These are phyloP conservation scores for Plestiodon gilberti DNA, from an alignment of 2,113 vertebrate species.

Conservation along the genomic window DNA sequence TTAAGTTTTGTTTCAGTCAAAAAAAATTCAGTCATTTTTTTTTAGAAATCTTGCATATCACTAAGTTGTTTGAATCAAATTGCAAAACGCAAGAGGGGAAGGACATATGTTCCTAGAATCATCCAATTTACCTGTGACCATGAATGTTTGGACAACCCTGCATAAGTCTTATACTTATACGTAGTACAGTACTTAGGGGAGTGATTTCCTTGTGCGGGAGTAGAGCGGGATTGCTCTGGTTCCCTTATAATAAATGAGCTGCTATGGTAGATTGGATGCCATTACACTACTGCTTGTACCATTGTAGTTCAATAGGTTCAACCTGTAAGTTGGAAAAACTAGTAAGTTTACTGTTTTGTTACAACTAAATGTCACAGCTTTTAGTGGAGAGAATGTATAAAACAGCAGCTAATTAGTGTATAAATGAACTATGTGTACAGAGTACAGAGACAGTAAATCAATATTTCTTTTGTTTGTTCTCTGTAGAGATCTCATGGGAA, in stretches of 20 bases:
- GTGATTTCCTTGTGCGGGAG: neutral
- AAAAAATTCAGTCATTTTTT: no score
- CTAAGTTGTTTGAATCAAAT: neutral
- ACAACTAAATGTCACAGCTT: neutral
- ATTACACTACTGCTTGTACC: neutral
- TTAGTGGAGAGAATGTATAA: accelerated
- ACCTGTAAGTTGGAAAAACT: neutral
- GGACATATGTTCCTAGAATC: neutral
- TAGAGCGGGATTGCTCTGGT: neutral
- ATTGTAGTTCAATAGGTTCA: neutral
- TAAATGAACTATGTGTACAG: neutral
- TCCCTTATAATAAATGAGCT: neutral
- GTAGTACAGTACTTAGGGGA: neutral
- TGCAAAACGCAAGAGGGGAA: neutral
- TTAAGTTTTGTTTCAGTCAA: constrained; percentile 7
- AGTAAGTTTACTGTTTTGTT: accelerated
- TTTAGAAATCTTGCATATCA: no score
- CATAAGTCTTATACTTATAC: no score
- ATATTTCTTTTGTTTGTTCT: neutral
- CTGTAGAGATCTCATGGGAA: neutral
- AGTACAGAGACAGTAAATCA: neutral
- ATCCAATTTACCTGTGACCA: neutral
- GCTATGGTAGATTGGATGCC: neutral
- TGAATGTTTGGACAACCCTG: neutral
- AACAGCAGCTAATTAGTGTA: neutral